These are phyloP conservation scores for Tachycineta bicolor DNA, from an alignment of 2,113 vertebrate species.

Conservation along the genomic window DNA sequence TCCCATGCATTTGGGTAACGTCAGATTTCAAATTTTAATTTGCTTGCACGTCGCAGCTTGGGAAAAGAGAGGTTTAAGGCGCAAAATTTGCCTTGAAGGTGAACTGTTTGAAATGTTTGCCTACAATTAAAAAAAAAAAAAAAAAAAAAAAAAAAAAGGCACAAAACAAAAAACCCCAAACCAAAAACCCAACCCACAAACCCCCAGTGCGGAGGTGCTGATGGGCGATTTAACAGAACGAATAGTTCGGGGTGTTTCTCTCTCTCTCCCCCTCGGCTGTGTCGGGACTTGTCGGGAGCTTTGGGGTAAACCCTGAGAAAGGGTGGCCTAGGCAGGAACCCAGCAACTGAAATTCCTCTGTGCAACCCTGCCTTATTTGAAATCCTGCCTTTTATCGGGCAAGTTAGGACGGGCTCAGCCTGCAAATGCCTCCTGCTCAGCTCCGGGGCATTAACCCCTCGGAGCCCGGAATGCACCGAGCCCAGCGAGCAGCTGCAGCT, in stretches of 20 bases:
- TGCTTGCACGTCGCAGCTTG: background rate
- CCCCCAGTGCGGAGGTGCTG: background rate
- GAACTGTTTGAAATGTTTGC: background rate
- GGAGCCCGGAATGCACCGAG: background rate
- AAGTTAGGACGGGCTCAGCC: slow-evolving; percentile 62
- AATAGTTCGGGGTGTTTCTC: background rate
- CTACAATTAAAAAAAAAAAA: background rate
- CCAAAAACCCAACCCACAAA: background rate
- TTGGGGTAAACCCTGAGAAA: slow-evolving; percentile 59
- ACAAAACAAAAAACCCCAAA: too few species aligned
- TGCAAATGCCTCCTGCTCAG: background rate
- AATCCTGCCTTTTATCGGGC: slow-evolving; percentile 68
- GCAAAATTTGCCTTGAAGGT: background rate
- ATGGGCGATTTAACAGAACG: background rate
- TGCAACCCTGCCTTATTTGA: slow-evolving; percentile 61
- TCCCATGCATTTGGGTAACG: background rate
- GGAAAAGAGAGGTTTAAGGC: background rate
- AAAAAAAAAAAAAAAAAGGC: background rate
- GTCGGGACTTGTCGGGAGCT: slow-evolving; percentile 67
- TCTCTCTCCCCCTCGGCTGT: slow-evolving; percentile 1
- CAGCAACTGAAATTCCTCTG: slow-evolving; percentile 68
- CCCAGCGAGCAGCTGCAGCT: background rate
- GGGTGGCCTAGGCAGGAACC: slow-evolving; percentile 66
- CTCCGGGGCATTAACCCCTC: slow-evolving; percentile 44
- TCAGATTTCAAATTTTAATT: background rate